Evolutionary conservation across 1,140 invertebrate genomes (phyloP), one percentile per base, ranked within the genome.

Genomic region (Bilobella aurantiaca): DNA sequence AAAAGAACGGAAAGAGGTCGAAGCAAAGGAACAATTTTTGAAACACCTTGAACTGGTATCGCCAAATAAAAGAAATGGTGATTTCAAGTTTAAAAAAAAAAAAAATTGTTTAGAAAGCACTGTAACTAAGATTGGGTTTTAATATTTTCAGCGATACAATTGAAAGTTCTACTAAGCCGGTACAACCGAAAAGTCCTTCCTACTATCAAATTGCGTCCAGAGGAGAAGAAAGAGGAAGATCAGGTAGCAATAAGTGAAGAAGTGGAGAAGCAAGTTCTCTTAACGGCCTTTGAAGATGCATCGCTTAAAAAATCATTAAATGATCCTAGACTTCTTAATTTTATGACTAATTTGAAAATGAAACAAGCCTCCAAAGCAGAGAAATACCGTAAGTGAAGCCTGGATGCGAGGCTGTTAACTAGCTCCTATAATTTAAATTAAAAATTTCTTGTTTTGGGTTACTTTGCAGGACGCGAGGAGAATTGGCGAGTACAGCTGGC

Each of bases 151-250:
- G 70, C 68, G 30, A 31, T 72, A 8, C 68, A 72, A 56, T 29
- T 72, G n/a, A 32, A 72, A n/a, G 65, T 49, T 21, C 47, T 69
- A 30, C 62, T 68, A 27, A 65, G 66, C 28, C 65, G 70, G 27
- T 42, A 32, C 21, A 58, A 69, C 23, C 58, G 62, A 18, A 29
- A 64, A 29, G 69, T 68, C 21, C 47, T 72, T 18, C 65, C 66
- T 2, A 64, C 68, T 12, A 25, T 69, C 1, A 62, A 69, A 58
- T 29, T 69, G 5, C 42, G 70, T 16, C 37, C 63, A 0, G 34
- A 25, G 12, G 23, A 47, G 2, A 62, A 46, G 0, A 61, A 64
- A 23, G 49, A 53, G 21, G 49, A 53, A 23, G 49, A 53, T 42
- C 8, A 34, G 27, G n/a, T 1, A 60, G 42, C n/a, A 56, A 30